Conservation (phyloP, 2,888 invertebrate genomes). For the Microplitis manilae region DNA sequence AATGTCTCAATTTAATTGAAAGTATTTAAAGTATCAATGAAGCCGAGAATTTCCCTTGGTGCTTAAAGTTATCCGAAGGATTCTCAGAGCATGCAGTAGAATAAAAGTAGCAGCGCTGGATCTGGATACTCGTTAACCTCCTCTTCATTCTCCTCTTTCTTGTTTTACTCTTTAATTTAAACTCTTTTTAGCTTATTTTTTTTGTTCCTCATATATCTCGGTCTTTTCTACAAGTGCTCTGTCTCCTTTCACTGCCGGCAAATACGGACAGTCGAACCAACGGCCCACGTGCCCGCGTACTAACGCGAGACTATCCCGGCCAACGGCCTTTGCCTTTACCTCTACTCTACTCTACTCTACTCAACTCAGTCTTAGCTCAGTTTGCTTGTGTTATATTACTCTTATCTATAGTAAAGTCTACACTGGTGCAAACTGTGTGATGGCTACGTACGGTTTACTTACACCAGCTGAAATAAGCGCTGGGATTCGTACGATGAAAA, state of each 20-base stretch:
- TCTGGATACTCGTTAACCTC: not conserved
- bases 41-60: too few species aligned
- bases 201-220: slow-evolving; percentile 10
- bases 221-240: slow-evolving; percentile 25
- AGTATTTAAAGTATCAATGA: too few species aligned
- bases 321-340: slow-evolving; percentile 47
- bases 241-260: slow-evolving; percentile 37
- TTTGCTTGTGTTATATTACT: slow-evolving; percentile 4
- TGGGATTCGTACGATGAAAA: too few species aligned
- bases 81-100: not conserved
- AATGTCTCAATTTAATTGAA: too few species aligned
- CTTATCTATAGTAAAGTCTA: too few species aligned
- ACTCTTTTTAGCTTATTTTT: not conserved
- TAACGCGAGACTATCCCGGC: slow-evolving; percentile 41
- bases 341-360: slow-evolving; percentile 24
- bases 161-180: not conserved
- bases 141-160: not conserved
- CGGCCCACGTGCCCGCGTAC: slow-evolving; percentile 43
- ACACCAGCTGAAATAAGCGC: too few species aligned
- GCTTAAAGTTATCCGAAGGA: not conserved
- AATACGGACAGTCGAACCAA: slow-evolving; percentile 14
- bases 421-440: too few species aligned
- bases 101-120: not conserved
- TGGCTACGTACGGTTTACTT: too few species aligned
- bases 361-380: not conserved